Conservation (phyloP, 2,888 invertebrate genomes). For the Tetragnatha montana region DNA sequence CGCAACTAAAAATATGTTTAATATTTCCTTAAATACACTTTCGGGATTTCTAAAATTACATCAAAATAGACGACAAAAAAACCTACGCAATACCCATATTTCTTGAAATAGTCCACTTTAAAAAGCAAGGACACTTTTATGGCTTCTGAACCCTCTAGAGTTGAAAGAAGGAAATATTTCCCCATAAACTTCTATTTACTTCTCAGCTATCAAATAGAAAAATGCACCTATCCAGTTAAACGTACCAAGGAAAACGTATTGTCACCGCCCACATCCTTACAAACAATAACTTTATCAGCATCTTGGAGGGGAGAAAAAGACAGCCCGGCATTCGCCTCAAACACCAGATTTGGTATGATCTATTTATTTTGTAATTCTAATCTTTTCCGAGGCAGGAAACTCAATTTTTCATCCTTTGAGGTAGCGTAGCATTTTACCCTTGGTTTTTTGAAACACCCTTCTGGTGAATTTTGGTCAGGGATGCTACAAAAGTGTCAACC, state of each 20-base stretch:
- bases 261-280: not conserved
- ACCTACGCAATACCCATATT: too few species aligned
- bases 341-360: slow-evolving; percentile 2
- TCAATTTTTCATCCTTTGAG: slow-evolving; percentile 5
- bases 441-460: slow-evolving; percentile 1
- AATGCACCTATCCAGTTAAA: not conserved
- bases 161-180: too few species aligned
- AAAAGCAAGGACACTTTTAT: too few species aligned
- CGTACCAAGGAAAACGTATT: not conserved
- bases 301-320: not conserved
- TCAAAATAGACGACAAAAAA: too few species aligned
- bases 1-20: too few species aligned
- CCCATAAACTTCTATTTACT: too few species aligned
- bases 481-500: not conserved
- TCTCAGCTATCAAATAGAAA: not conserved
- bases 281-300: not conserved
- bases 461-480: not conserved
- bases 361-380: slow-evolving; percentile 10
- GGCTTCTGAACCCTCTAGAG: too few species aligned
- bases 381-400: not conserved
- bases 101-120: too few species aligned
- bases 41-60: too few species aligned
- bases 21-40: too few species aligned
- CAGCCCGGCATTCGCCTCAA: not conserved
- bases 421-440: slow-evolving; percentile 1